Percentiles rank a stretch among this genome's conserved stretches.
These are phyloP conservation scores for Lepetodrilus schrolli DNA, from an alignment of 2,888 invertebrate species.

Conservation along the genomic window DNA sequence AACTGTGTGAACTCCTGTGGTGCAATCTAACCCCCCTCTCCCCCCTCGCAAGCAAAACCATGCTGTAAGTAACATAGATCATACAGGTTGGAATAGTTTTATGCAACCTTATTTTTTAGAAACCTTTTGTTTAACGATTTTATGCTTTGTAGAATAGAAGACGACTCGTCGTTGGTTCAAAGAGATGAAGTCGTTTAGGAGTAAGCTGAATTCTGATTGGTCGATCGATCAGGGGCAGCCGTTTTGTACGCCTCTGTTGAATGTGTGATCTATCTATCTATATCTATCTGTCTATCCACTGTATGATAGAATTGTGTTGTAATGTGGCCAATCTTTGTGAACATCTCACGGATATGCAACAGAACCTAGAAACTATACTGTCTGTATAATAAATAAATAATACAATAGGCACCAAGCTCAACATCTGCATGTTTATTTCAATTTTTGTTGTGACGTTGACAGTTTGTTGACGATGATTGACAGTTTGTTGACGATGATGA, in stretches of 20 bases:
- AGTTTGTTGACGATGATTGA: too few relatives aligned
- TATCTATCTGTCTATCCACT: neutral
- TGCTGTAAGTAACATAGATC: neutral
- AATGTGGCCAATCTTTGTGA: slow-evolving; percentile 3
- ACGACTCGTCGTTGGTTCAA: neutral
- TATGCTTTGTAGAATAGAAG: slow-evolving; percentile 6
- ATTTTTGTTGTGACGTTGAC: too few relatives aligned
- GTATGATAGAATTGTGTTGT: slow-evolving; percentile 22
- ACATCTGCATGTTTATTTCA: neutral
- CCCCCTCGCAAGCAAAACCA: neutral
- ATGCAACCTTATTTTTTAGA: slow-evolving; percentile 22
- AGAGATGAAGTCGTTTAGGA: slow-evolving; percentile 16
- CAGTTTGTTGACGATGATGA: too few relatives aligned
- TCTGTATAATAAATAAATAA: slow-evolving; percentile 35
- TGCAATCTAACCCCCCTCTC: slow-evolving; percentile 15
- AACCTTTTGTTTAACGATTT: slow-evolving; percentile 1
- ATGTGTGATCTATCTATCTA: neutral
- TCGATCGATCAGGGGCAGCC: slow-evolving; percentile 20
- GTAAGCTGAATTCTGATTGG: slow-evolving; percentile 7
- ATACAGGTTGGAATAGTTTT: neutral
- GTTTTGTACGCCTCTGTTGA: neutral
- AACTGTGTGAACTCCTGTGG: slow-evolving; percentile 9
- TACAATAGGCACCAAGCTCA: slow-evolving; percentile 43
- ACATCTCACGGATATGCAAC: slow-evolving; percentile 28
- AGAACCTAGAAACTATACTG: slow-evolving; percentile 31